A percentile compares a stretch with the other conserved stretches of the same genome.
phyloP scores from a whole-genome alignment of 2,888 invertebrate genomes.

The Patella ulyssiponensis region DNA sequence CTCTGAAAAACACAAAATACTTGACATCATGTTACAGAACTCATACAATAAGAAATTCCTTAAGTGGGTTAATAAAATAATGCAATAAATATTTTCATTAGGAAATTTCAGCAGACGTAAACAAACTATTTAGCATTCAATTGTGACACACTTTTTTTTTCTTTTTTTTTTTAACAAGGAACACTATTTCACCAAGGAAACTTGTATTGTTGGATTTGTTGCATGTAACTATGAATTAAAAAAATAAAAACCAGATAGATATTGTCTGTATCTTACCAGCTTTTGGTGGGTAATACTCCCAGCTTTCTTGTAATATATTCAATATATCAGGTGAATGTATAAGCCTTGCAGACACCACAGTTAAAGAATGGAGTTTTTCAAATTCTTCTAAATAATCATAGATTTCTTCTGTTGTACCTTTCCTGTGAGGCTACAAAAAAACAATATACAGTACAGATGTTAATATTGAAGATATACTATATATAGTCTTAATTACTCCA shows the following conservation, averaged over 20 bases:
- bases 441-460: background rate
- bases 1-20: background rate
- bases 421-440: conserved; percentile 47
- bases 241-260: too few relatives aligned
- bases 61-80: too few relatives aligned
- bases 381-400: conserved; percentile 61
- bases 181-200: too few relatives aligned
- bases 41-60: too few relatives aligned
- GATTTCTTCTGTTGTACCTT: conserved; percentile 58
- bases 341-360: conserved; percentile 48
- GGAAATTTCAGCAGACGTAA: too few relatives aligned
- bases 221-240: background rate
- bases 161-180: too few relatives aligned
- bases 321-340: conserved; percentile 47
- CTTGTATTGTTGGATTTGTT: too few relatives aligned
- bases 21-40: too few relatives aligned
- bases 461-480: background rate
- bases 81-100: too few relatives aligned
- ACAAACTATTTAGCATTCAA: too few relatives aligned
- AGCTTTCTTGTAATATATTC: conserved; percentile 52
- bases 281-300: conserved; percentile 40
- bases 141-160: too few relatives aligned
- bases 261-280: conserved; percentile 13
- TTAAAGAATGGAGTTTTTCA: conserved; percentile 56
- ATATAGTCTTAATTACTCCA: background rate